A percentile compares a stretch with the other conserved stretches of the same genome.
These are phyloP conservation scores for Sorex araneus DNA, from an alignment of 2,113 vertebrate genomes.

Conservation along the genomic window DNA sequence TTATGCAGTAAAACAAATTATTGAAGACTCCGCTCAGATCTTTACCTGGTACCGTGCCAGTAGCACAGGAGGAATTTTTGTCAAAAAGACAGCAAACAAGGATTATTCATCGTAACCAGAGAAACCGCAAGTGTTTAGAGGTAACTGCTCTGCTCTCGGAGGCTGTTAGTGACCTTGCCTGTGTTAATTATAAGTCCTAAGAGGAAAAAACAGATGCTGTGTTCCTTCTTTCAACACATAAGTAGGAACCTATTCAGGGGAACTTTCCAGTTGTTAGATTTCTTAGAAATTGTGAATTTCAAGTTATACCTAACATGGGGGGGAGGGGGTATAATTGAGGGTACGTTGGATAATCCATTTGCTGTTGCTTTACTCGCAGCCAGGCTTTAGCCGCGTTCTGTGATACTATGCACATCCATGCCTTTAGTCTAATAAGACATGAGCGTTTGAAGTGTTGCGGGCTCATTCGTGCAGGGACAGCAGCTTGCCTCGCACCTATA, in stretches of 20 bases:
- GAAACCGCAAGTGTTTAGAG: slow-evolving; percentile 40
- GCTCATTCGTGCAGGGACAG: slow-evolving; percentile 49
- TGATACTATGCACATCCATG: not conserved
- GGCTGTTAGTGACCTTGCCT: slow-evolving; percentile 7
- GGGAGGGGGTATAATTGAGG: not conserved
- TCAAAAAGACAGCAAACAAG: slow-evolving; percentile 43
- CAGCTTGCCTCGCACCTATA: not conserved
- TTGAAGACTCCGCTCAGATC: slow-evolving; percentile 25
- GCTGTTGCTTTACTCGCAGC: not conserved
- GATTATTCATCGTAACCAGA: slow-evolving; percentile 50
- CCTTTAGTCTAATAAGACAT: not conserved
- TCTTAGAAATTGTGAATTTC: slow-evolving; percentile 37
- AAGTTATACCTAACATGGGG: not conserved
- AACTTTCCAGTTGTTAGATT: not conserved
- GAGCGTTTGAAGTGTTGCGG: not conserved
- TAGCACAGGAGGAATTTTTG: slow-evolving; percentile 56
- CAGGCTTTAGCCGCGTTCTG: not conserved
- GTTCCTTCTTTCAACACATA: slow-evolving; percentile 3
- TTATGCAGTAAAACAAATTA: slow-evolving; percentile 52
- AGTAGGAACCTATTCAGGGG: slow-evolving; percentile 6
- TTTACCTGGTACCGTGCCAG: not conserved
- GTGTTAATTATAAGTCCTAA: slow-evolving; percentile 29
- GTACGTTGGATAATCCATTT: not conserved
- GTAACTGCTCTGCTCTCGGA: not conserved
- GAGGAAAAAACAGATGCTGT: not conserved